A percentile compares a stretch with the other conserved stretches of the same genome.
Conservation (phyloP, 2,113 vertebrate genomes). For the Phrynosoma blainvillii region DNA sequence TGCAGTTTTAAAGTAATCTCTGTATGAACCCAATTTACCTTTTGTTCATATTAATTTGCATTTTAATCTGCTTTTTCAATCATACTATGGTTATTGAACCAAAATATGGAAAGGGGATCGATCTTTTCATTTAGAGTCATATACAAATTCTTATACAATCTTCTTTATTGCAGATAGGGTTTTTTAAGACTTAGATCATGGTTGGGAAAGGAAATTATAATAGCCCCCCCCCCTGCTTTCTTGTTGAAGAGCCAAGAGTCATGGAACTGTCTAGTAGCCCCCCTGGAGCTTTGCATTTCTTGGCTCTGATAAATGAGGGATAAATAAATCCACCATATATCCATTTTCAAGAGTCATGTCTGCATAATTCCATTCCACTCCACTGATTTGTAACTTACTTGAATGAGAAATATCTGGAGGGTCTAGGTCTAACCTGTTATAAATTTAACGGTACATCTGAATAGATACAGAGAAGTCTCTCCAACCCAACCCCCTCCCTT, state of each 20-base stretch:
- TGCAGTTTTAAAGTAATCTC: too few relatives aligned
- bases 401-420: conserved; percentile 39
- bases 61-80: conserved; percentile 27
- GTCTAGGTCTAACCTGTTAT: conserved; percentile 21
- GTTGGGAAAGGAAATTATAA: conserved; percentile 37
- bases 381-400: conserved; percentile 33
- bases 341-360: conserved; percentile 41
- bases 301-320: conserved; percentile 37
- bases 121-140: conserved; percentile 25
- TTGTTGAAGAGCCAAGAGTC: conserved; percentile 27
- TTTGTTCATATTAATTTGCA: conserved; percentile 11
- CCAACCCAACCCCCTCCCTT: neutral
- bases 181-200: neutral
- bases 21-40: neutral
- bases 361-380: conserved; percentile 29
- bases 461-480: neutral
- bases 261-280: conserved; percentile 26
- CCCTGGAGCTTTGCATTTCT: conserved; percentile 37
- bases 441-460: conserved; percentile 8
- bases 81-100: neutral
- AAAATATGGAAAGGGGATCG: neutral
- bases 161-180: conserved; percentile 4
- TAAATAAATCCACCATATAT: conserved; percentile 48
- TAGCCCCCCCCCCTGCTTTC: conserved; percentile 26
- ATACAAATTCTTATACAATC: neutral